Evolutionary conservation across 2,797 vertebrate species (phyloP), one percentile per base, ranked within the genome.

Genomic region (Orientallactaga sibirica): DNA sequence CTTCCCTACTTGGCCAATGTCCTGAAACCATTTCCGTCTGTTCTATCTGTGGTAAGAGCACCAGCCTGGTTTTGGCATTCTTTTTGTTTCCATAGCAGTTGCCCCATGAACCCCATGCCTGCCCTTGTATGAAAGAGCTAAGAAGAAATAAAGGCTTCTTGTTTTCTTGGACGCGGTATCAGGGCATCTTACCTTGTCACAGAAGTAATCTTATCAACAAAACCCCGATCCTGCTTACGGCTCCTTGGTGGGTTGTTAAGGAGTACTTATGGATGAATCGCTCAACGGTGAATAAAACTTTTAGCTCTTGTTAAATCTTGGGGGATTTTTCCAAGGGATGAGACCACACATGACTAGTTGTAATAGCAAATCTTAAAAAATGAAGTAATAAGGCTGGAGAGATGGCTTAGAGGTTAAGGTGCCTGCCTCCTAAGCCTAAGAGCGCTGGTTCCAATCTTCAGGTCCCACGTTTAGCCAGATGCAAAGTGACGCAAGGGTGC

Each of bases 161-260:
- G 71, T 70, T 74, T 94, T 86, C 81, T 55, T 43, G 27, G 33
- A 73, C 70, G 90, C 70, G 70, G 55, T 87, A 78, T 80, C 52
- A 58, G 68, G 41, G 25, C 1, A 52, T 37, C 88, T 86, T 68
- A 92, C 25, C 76, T 85, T 75, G 25, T 85, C 61, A 84, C 68
- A 73, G 62, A 85, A 96, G 90, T 88, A 87, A 95, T 90, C 16
- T 70, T 67, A 94, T 73, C 70, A 88, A 83, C 77, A 68, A 92
- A 91, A 55, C 19, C 61, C 76, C 84, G 68, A 73, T 80, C 62
- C 22, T 41, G 73, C 10, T 91, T 80, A 62, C 33, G 29, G 52
- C 9, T 80, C 79, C 86, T 95, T 95, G 88, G 88, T 93, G 92
- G 64, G 22, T 61, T 87, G 77, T 90, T 88, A 84, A 70, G n/a